Conservation (phyloP, 2,113 vertebrate species). For the Spilogale gracilis region DNA sequence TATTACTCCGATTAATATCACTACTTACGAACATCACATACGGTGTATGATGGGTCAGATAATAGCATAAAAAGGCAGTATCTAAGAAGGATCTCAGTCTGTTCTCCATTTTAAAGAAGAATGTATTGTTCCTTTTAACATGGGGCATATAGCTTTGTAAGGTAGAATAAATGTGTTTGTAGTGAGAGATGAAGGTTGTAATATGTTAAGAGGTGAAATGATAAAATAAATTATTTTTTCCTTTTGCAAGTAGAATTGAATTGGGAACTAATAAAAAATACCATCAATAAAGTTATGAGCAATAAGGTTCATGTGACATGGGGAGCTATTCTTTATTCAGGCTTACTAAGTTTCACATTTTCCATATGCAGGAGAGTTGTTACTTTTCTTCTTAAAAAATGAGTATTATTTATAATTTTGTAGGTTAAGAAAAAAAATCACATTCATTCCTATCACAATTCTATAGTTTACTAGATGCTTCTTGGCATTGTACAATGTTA, state of each 20-base stretch:
- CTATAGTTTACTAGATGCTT: not conserved
- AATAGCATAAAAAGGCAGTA: not conserved
- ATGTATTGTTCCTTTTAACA: not conserved
- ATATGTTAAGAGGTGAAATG: not conserved
- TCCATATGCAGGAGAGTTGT: not conserved
- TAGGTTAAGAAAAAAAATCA: not conserved
- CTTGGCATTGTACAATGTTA: not conserved
- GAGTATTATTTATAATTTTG: not conserved
- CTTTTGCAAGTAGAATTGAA: not conserved
- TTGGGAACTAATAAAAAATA: not conserved
- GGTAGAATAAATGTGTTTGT: constrained; percentile 28
- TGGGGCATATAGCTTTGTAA: constrained; percentile 50
- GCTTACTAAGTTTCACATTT: not conserved
- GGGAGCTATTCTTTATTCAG: not conserved
- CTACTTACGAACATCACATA: not conserved
- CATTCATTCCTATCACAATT: not conserved
- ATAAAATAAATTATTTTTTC: constrained; percentile 25
- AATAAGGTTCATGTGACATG: not conserved
- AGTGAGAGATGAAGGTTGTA: constrained; percentile 51
- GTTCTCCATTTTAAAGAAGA: not conserved
- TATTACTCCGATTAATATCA: not conserved
- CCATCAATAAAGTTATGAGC: constrained; percentile 23
- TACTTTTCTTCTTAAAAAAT: not conserved
- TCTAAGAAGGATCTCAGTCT: not conserved
- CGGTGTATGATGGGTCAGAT: not conserved